Evolutionary conservation across 2,113 vertebrate genomes (phyloP).

Genomic region (Tupaia tana): DNA sequence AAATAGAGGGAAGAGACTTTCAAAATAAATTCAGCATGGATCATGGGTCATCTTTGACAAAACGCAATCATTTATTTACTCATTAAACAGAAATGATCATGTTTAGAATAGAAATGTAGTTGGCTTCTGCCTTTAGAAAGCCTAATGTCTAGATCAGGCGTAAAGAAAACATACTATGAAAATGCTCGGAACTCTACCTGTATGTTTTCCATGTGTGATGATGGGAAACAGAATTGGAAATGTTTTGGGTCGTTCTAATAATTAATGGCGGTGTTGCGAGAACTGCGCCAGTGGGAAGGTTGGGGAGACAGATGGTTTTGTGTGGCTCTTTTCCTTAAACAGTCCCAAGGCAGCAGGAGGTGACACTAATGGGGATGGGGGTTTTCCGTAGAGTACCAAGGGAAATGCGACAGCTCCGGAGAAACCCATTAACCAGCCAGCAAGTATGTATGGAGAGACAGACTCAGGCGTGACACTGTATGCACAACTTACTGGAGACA

Average conservation of each 20-base stretch:
- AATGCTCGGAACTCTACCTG: too few relatives aligned
- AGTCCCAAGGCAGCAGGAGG: neutral
- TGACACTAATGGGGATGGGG: rapidly evolving
- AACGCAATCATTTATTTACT: neutral
- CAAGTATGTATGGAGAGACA: rapidly evolving
- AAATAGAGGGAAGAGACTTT: neutral
- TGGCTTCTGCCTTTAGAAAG: neutral
- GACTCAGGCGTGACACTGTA: rapidly evolving
- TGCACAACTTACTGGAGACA: too few relatives aligned
- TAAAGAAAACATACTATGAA: neutral
- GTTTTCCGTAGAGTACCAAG: rapidly evolving
- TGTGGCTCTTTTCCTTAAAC: rapidly evolving
- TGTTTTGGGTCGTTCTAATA: neutral
- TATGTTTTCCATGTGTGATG: neutral
- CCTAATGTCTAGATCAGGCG: too few relatives aligned
- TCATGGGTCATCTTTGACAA: neutral
- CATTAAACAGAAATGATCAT: neutral
- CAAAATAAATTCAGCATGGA: neutral
- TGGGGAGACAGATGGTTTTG: neutral
- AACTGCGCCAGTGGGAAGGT: rapidly evolving
- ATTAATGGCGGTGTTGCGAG: rapidly evolving
- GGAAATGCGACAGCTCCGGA: rapidly evolving
- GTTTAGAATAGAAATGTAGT: neutral
- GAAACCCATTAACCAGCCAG: too few relatives aligned
- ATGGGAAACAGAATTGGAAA: neutral